A percentile compares a stretch with the other conserved stretches of the same genome.
phyloP scores from a whole-genome alignment of 2,113 vertebrate genomes.

The Nanorana parkeri region DNA sequence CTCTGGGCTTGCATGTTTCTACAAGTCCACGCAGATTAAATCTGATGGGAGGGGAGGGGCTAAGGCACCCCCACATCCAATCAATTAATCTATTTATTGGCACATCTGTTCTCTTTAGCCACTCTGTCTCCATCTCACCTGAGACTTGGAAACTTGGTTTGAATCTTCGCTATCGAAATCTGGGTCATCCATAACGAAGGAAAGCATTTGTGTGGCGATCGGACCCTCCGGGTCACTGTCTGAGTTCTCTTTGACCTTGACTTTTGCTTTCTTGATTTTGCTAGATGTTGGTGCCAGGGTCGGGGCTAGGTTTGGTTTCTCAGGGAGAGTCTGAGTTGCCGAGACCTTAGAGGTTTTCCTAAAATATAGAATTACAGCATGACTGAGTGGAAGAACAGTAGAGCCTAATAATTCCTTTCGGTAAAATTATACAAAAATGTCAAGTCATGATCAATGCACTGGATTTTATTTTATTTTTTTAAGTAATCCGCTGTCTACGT shows the following conservation, averaged over 20 bases:
- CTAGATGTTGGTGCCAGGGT: constrained; percentile 52
- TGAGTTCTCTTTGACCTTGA: constrained; percentile 72
- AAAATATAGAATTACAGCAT: not conserved
- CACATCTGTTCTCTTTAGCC: no score
- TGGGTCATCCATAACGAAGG: constrained; percentile 95
- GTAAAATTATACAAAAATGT: no score
- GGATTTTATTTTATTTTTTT: no score
- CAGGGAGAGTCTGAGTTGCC: constrained; percentile 48
- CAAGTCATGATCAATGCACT: no score
- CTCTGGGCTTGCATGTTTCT: no score
- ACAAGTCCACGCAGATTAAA: no score
- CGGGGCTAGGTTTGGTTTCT: constrained; percentile 49
- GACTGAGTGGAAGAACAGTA: not conserved
- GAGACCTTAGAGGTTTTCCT: constrained; percentile 49
- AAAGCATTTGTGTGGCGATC: constrained; percentile 91
- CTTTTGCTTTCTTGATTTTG: constrained; percentile 61
- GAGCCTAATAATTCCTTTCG: no score
- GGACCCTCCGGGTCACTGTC: constrained; percentile 88
- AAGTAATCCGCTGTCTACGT: no score
- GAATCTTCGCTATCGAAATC: constrained; percentile 93
- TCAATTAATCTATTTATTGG: no score
- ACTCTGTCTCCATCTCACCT: constrained; percentile 61
- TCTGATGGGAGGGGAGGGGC: no score
- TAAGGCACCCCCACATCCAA: no score
- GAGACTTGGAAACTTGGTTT: constrained; percentile 73